Conservation (phyloP, 2,888 invertebrate species). For the Xestia sexstrigata region DNA sequence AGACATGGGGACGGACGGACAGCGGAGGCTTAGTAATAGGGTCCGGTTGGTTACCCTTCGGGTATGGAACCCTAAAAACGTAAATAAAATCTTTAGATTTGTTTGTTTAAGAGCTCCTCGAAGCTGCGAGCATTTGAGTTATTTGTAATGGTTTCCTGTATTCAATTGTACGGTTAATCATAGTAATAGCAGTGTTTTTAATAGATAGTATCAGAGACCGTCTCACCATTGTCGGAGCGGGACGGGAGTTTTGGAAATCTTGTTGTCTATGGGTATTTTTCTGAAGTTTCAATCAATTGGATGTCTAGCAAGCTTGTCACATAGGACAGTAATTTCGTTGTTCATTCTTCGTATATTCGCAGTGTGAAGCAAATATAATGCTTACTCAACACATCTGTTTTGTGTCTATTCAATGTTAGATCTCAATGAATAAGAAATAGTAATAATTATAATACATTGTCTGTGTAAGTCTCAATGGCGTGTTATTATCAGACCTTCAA, state of each 20-base stretch:
- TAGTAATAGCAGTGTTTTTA: constrained; percentile 61
- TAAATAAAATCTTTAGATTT: constrained; percentile 5
- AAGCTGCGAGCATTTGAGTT: constrained; percentile 38
- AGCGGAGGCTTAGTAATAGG: too few species aligned
- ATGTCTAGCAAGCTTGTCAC: constrained; percentile 64
- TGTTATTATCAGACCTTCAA: constrained; percentile 59
- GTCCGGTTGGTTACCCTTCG: too few species aligned
- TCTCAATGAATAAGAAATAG: constrained; percentile 69
- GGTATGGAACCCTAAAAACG: constrained; percentile 10
- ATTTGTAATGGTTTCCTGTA: constrained; percentile 43
- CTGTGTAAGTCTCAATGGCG: constrained; percentile 63
- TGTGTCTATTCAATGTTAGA: constrained; percentile 68
- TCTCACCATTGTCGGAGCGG: constrained; percentile 14
- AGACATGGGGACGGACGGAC: too few species aligned
- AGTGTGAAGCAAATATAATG: constrained; percentile 64
- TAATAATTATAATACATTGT: constrained; percentile 57
- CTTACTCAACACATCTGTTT: constrained; percentile 62
- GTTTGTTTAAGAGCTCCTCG: constrained; percentile 19
- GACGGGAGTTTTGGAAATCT: constrained; percentile 52
- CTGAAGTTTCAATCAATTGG: constrained; percentile 51
- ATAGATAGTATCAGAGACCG: constrained; percentile 41
- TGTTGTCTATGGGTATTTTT: constrained; percentile 61
- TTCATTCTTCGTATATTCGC: constrained; percentile 63
- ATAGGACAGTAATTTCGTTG: constrained; percentile 54
- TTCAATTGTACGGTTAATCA: constrained; percentile 47